Evolutionary conservation across 2,888 invertebrate species (phyloP).

Genomic region (Mesopsocus fuscifrons): DNA sequence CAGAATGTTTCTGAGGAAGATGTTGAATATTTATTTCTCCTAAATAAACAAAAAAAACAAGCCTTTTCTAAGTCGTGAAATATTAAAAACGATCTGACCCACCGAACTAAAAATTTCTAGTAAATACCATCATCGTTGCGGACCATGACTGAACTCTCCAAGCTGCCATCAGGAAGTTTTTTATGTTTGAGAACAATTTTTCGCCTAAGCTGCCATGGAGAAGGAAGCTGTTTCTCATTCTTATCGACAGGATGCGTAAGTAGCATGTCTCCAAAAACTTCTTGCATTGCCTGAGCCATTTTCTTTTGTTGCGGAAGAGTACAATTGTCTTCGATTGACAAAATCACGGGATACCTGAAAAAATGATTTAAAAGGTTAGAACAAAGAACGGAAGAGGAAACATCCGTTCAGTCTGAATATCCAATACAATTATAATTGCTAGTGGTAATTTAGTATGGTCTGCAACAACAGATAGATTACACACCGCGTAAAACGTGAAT

Average conservation of each 20-base stretch:
- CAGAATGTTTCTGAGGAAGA: no score
- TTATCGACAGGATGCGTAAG: constrained; percentile 58
- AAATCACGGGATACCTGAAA: constrained; percentile 55
- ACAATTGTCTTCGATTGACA: constrained; percentile 87
- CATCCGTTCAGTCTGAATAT: no score
- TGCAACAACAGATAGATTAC: no score
- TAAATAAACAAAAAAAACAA: no score
- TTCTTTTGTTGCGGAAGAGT: constrained; percentile 72
- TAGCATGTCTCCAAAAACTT: constrained; percentile 74
- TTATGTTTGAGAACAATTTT: constrained; percentile 80
- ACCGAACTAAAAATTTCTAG: no score
- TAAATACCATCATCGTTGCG: constrained; percentile 37
- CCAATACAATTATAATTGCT: background rate
- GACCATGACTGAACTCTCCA: constrained; percentile 42
- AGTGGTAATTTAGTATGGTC: no score
- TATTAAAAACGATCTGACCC: no score
- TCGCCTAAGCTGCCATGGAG: constrained; percentile 56
- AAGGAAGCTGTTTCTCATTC: constrained; percentile 59
- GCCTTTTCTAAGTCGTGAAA: no score
- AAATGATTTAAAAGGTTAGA: no score
- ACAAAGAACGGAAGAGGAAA: no score
- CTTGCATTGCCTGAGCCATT: constrained; percentile 71
- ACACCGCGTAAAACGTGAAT: no score
- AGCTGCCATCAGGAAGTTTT: constrained; percentile 77
- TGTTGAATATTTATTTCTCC: no score